Conservation (phyloP, 2,113 vertebrate species). For the Ameiurus melas region DNA sequence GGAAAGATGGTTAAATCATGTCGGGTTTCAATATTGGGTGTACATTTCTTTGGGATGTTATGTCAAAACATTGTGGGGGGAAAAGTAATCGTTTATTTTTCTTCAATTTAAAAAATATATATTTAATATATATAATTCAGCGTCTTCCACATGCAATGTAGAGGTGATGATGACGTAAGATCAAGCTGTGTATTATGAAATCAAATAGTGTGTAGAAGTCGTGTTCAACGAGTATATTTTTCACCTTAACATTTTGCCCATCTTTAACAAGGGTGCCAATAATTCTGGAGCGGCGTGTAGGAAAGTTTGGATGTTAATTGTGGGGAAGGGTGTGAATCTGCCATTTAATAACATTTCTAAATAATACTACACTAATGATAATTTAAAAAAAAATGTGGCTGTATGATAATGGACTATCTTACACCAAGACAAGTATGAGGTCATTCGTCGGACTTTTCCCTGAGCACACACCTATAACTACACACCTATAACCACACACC, state of each 20-base stretch:
- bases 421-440: not conserved
- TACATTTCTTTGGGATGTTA: too few relatives aligned
- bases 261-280: not conserved
- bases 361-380: not conserved
- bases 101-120: too few relatives aligned
- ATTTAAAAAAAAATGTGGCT: not conserved
- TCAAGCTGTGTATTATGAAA: too few relatives aligned
- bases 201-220: not conserved
- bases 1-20: too few relatives aligned
- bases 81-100: too few relatives aligned
- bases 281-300: not conserved
- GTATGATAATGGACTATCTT: not conserved
- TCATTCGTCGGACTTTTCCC: not conserved
- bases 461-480: too few relatives aligned
- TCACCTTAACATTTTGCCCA: not conserved
- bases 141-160: too few relatives aligned
- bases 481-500: too few relatives aligned
- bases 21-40: too few relatives aligned
- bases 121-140: too few relatives aligned
- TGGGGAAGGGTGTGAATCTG: not conserved
- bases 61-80: too few relatives aligned
- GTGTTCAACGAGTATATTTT: not conserved
- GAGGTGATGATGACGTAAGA: too few relatives aligned
- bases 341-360: not conserved
- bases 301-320: not conserved